Evolutionary conservation across 2,888 invertebrate genomes (phyloP).

Genomic region (Agrochola lota): DNA sequence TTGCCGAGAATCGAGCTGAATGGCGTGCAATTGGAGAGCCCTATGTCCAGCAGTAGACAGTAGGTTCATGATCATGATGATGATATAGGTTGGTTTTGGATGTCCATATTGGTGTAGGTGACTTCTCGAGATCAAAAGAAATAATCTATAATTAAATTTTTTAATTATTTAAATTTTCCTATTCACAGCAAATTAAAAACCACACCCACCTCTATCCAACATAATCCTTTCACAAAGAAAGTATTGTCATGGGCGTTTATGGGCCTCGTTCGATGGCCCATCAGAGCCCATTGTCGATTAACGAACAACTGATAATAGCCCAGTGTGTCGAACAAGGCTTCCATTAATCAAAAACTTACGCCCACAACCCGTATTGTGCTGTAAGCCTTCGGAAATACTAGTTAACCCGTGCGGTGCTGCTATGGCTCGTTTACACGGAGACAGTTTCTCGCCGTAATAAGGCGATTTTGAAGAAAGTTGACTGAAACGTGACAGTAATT

Average conservation of each 20-base stretch:
- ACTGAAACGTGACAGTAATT: neutral
- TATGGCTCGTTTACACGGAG: neutral
- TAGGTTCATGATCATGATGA: no score
- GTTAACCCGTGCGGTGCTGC: neutral
- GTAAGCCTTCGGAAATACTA: slow-evolving; percentile 52
- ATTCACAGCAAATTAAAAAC: slow-evolving; percentile 1
- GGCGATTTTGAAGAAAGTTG: neutral
- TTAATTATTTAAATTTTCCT: neutral
- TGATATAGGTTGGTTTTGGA: neutral
- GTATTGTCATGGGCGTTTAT: slow-evolving; percentile 17
- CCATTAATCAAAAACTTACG: slow-evolving; percentile 64
- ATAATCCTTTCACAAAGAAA: slow-evolving; percentile 39
- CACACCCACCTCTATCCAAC: neutral
- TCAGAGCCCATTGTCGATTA: slow-evolving; percentile 50
- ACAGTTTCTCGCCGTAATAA: neutral
- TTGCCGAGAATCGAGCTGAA: no score
- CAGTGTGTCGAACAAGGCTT: slow-evolving; percentile 45
- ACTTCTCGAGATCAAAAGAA: neutral
- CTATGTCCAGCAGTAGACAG: no score
- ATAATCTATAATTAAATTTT: neutral
- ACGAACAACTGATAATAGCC: slow-evolving; percentile 51
- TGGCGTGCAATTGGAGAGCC: no score
- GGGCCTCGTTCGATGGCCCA: slow-evolving; percentile 28
- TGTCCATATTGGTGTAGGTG: no score
- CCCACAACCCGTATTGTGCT: slow-evolving; percentile 54